Base-by-base conservation (phyloP, 2,113 vertebrate genomes). In the Corydoras maculifer region DNA sequence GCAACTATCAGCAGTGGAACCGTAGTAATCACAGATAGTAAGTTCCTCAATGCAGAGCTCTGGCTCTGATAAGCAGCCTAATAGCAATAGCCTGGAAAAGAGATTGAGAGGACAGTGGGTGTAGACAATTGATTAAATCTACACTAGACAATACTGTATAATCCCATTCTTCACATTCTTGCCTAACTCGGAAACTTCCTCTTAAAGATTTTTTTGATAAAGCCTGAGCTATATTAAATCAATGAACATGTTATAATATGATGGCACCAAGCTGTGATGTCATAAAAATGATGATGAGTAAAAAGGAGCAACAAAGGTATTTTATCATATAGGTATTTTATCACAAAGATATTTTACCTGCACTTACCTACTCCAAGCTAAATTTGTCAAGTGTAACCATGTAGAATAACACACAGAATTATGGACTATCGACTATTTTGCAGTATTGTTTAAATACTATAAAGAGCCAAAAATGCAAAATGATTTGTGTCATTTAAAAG, bases 51-150 rank as follows among this genome's bases (percentile, higher is more conserved):
- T 10, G 58, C 50, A 61, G 58, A 67, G 30, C 51, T 43, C 25
- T 62, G 48, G 12, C 72, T 67, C 30, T 61, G 58, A 73, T 59
- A 32, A 57, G 53, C 65, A 57, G 30, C 13, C 30, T n/a, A 67
- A 60, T 53, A 73, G 57, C n/a, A 59, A 60, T 60, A 10, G 58
- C 54, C 48, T 67, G 30, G 11, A 11, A 66, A 49, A 18, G 53
- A 50, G 55, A 59, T 31, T 65, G 61, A 63, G 65, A 31, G 67
- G 35, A 65, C 25, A 49, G 18, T 15, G 18, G 32, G 58, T 58
- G 55, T 59, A 69, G 8, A 75, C 14, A 55, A 74, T 70, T 13
- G 30, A 75, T 75, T 67, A 67, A 12, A 67, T 73, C 71, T 67
- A 64, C 63, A 43, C 58, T 14, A 54, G 57, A 29, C 71, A 48